A percentile compares a stretch with the other conserved stretches of the same genome.
These are phyloP conservation scores for Aspidiotus destructor DNA, from an alignment of 2,888 invertebrate genomes.

Conservation along the genomic window DNA sequence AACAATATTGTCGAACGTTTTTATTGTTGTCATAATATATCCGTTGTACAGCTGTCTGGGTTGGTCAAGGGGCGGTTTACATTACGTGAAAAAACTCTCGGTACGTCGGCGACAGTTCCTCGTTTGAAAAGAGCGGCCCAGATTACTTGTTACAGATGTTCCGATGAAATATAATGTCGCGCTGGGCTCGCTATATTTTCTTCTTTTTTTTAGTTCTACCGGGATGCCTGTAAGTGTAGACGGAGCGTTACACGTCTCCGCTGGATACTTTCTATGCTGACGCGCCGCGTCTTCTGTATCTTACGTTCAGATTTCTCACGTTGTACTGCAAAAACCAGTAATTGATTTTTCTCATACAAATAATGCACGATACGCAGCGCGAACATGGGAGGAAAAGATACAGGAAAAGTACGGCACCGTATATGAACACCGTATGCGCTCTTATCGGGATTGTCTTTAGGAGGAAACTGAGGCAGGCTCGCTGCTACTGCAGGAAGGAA, in stretches of 20 bases:
- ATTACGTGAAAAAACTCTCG: neutral
- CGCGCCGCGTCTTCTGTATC: neutral
- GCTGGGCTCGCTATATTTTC: neutral
- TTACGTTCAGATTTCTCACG: slow-evolving; percentile 1
- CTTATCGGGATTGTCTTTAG: too few relatives aligned
- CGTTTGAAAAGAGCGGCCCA: neutral
- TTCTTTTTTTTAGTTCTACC: neutral
- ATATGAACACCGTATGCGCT: too few relatives aligned
- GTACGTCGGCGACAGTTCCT: neutral
- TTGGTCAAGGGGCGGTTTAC: slow-evolving; percentile 7
- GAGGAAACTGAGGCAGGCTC: too few relatives aligned
- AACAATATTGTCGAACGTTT: neutral
- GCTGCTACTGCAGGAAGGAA: too few relatives aligned
- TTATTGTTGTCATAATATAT: slow-evolving; percentile 3
- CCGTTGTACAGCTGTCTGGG: neutral
- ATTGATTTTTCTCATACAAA: neutral
- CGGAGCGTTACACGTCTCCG: neutral
- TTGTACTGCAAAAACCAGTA: neutral
- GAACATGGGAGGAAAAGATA: neutral
- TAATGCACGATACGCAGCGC: neutral
- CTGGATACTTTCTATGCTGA: slow-evolving; percentile 2
- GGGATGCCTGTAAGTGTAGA: neutral
- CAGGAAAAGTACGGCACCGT: too few relatives aligned
- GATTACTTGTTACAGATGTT: slow-evolving; percentile 3
- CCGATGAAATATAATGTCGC: neutral